Base-by-base conservation (phyloP, 2,797 vertebrate genomes). In the Megalops cyprinoides region DNA sequence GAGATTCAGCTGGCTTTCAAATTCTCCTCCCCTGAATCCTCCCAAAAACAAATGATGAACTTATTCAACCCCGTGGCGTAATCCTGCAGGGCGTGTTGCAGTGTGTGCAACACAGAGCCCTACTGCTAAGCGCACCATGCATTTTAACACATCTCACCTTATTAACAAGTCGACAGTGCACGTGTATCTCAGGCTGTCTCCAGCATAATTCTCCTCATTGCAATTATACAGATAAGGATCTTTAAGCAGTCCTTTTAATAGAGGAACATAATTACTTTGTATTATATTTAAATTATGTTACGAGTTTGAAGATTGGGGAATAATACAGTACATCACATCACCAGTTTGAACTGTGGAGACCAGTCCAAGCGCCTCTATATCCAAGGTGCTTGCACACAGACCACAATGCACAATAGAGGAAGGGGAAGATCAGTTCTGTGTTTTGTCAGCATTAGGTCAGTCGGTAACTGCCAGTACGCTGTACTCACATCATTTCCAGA, bases 1-100 rank as follows among this genome's bases (percentile, higher is more conserved):
- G 42, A 76, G 14, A 76, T 48, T 53, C 56, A 76, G 58, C n/a
- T 48, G 58, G 60, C 53, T 31, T 44, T 31, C 15, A 15, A 78
- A 20, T 42, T 77, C 77, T 6, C 20, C 55, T 18, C 28, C 37
- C 1, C n/a, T 15, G 42, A 67, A 14, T 18, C 71, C 42, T 25
- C n/a, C 23, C 3, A 42, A 56, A 53, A 51, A 4, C 37, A 76
- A 76, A 20, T 62, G 58, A 53, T 31, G 53, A 34, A 56, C 8
- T 31, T 55, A n/a, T 39, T 28, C 10, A 49, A 28, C 37, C 39
- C 23, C 3, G 39, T 4, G 7, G 15, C 23, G 14, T 74, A 18
- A 20, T 39, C 39, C 67, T 55, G 78, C n/a, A 20, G 51, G 14
- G 37, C 28, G 78, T 39, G 10, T 69, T 73, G 23, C 49, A 25